Evolutionary conservation across 2,888 invertebrate genomes (phyloP).

Genomic region (Agrochola circellaris): DNA sequence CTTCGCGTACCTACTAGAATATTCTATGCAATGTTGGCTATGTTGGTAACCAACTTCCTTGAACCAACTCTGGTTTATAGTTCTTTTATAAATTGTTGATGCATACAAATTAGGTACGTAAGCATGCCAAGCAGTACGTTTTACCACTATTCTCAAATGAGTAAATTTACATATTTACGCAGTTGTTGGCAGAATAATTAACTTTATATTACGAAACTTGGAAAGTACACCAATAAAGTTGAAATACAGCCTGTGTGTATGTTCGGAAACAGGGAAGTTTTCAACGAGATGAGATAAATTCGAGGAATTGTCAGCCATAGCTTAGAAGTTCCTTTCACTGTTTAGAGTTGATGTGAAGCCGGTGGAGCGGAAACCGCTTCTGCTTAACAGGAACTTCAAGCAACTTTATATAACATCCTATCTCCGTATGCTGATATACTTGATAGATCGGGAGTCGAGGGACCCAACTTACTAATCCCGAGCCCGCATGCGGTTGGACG

Average conservation of each 20-base stretch:
- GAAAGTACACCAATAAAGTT: constrained; percentile 36
- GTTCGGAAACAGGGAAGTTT: constrained; percentile 14
- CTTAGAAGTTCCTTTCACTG: constrained; percentile 5
- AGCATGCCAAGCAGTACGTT: constrained; percentile 17
- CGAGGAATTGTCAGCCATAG: neutral
- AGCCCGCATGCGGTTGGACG: neutral
- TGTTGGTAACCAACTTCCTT: constrained; percentile 36
- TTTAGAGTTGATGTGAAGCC: constrained; percentile 9
- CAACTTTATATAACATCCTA: constrained; percentile 28
- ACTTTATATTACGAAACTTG: constrained; percentile 40
- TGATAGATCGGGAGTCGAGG: neutral
- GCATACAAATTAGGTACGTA: constrained; percentile 16
- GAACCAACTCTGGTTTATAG: constrained; percentile 7
- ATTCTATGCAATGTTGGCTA: constrained; percentile 33
- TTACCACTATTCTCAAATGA: constrained; percentile 33
- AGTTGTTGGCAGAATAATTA: constrained; percentile 48
- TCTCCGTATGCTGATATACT: constrained; percentile 36
- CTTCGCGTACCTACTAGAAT: constrained; percentile 34
- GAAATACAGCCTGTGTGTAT: neutral
- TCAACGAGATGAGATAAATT: constrained; percentile 24
- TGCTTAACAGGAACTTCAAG: constrained; percentile 11
- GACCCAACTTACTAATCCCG: constrained; percentile 7
- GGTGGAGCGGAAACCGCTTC: constrained; percentile 1
- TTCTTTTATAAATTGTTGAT: constrained; percentile 42
- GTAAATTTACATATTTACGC: constrained; percentile 36